These are phyloP conservation scores for Austrolebias charrua DNA, from an alignment of 2,797 vertebrate genomes.

Conservation along the genomic window DNA sequence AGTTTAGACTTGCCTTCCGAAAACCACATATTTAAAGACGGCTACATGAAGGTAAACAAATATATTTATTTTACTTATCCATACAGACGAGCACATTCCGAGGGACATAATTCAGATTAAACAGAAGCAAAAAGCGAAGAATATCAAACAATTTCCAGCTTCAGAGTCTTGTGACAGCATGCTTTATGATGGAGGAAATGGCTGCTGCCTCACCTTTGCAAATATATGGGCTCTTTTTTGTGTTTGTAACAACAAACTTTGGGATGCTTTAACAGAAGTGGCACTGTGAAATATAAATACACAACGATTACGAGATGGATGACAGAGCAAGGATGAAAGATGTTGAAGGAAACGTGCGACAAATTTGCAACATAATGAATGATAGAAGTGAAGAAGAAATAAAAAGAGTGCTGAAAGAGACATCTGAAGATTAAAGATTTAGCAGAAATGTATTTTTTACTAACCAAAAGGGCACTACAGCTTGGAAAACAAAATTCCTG, in stretches of 20 bases:
- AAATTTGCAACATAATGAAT: conserved; percentile 30
- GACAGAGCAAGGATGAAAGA: conserved; percentile 40
- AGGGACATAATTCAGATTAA: conserved; percentile 45
- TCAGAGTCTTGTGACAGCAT: conserved; percentile 54
- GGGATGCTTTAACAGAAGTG: conserved; percentile 20
- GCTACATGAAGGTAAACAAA: conserved; percentile 23
- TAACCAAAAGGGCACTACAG: conserved; percentile 17
- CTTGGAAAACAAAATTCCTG: conserved; percentile 1
- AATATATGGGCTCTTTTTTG: conserved; percentile 22
- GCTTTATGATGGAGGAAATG: conserved; percentile 22
- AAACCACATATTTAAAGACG: conserved; percentile 34
- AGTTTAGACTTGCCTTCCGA: conserved; percentile 36
- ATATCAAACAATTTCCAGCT: conserved; percentile 50
- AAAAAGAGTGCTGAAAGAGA: conserved; percentile 21
- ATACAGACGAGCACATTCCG: conserved; percentile 4
- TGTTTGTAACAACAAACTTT: conserved; percentile 22
- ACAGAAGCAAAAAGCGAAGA: conserved; percentile 24
- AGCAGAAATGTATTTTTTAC: conserved; percentile 25
- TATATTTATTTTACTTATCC: conserved; percentile 6
- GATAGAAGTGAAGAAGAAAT: neutral
- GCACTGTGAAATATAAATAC: conserved; percentile 8
- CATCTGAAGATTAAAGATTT: conserved; percentile 24
- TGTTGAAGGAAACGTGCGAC: conserved; percentile 22
- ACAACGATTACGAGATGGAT: conserved; percentile 24
- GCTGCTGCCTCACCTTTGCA: conserved; percentile 25